These are phyloP conservation scores for Cyanoderma ruficeps DNA, from an alignment of 2,113 vertebrate species.

Conservation along the genomic window DNA sequence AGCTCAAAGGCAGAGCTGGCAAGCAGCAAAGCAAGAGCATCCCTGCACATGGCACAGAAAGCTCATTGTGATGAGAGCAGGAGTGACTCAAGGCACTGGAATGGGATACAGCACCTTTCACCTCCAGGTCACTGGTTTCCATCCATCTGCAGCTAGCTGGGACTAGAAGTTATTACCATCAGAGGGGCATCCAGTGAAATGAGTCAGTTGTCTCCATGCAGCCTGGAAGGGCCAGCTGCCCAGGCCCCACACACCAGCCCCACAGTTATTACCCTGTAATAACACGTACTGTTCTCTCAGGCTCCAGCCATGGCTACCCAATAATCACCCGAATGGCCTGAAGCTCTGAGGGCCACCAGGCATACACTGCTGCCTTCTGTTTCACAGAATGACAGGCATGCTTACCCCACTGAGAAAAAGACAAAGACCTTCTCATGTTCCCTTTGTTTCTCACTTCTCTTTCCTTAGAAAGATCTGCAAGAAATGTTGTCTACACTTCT, in stretches of 20 bases:
- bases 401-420: constrained; percentile 37
- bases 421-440: constrained; percentile 47
- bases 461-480: constrained; percentile 10
- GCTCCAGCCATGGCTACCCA: background rate
- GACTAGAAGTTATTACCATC: background rate
- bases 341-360: constrained; percentile 45
- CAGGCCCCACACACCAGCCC: background rate
- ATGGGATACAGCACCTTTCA: constrained; percentile 31
- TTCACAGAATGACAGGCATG: constrained; percentile 21
- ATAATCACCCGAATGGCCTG: background rate
- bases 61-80: background rate
- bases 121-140: background rate
- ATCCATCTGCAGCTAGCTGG: constrained; percentile 24
- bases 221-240: constrained; percentile 8
- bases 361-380: constrained; percentile 55
- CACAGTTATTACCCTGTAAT: background rate
- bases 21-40: background rate
- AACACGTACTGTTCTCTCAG: background rate
- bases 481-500: constrained; percentile 5
- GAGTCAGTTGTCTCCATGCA: background rate
- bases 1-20: background rate
- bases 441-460: constrained; percentile 1
- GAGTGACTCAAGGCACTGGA: constrained; percentile 34
- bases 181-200: background rate
- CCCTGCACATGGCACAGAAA: background rate